These are phyloP conservation scores for Paratilapia polleni DNA, from an alignment of 2,113 vertebrate species.

Conservation along the genomic window DNA sequence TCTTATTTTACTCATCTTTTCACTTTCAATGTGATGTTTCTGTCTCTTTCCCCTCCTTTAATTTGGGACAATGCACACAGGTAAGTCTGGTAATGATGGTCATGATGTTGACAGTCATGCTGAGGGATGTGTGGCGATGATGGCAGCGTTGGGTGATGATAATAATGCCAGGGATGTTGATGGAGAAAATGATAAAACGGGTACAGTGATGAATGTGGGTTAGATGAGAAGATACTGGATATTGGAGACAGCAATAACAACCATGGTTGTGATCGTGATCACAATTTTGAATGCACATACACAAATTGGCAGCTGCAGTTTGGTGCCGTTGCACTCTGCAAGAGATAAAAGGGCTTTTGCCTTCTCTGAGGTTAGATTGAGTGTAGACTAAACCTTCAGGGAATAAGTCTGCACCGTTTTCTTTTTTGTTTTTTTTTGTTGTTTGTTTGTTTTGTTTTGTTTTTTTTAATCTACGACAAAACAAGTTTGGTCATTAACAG, in stretches of 20 bases:
- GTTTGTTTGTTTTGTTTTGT: constrained; percentile 30
- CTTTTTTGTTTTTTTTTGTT: constrained; percentile 30
- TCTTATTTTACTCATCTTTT: constrained; percentile 10
- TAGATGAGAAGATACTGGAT: neutral
- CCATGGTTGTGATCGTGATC: no score
- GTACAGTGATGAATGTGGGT: neutral
- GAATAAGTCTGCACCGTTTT: neutral
- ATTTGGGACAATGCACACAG: constrained; percentile 35
- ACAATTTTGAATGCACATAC: neutral
- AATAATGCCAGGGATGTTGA: neutral
- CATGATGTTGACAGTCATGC: neutral
- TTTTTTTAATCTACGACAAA: neutral
- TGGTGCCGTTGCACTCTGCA: neutral
- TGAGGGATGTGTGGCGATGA: constrained; percentile 1
- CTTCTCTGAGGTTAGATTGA: constrained; percentile 20
- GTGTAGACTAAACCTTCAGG: constrained; percentile 29
- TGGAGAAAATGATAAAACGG: neutral
- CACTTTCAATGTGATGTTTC: constrained; percentile 23
- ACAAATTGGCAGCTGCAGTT: neutral
- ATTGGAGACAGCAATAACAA: neutral
- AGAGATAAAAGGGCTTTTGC: neutral
- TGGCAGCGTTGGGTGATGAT: neutral
- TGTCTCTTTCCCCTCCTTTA: constrained; percentile 46
- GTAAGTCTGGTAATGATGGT: constrained; percentile 48
- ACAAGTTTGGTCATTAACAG: constrained; percentile 53